Conservation (phyloP, 2,113 vertebrate genomes). For the Saguinus midas region DNA sequence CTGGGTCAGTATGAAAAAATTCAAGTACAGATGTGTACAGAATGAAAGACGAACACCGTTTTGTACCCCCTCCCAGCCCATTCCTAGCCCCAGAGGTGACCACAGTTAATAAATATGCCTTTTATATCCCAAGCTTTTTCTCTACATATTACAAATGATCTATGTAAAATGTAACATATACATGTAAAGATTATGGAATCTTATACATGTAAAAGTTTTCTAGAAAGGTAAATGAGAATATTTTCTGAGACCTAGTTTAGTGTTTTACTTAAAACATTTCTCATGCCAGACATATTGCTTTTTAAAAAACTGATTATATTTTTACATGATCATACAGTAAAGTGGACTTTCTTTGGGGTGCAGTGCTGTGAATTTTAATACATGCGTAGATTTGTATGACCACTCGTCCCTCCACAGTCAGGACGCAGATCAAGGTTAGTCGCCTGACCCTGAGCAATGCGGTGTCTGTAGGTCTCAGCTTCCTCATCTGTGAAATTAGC, state of each 20-base stretch:
- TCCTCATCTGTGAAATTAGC: not conserved
- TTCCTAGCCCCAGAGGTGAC: not conserved
- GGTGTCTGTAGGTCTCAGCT: not conserved
- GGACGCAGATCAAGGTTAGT: no score
- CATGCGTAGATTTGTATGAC: accelerated
- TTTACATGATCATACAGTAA: not conserved
- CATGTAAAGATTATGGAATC: not conserved
- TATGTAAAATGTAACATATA: not conserved
- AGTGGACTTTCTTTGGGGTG: not conserved
- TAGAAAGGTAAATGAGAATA: not conserved
- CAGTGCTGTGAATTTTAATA: not conserved
- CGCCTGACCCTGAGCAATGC: not conserved
- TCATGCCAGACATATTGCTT: not conserved
- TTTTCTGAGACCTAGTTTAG: constrained; percentile 2
- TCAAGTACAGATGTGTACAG: not conserved
- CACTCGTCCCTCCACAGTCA: no score
- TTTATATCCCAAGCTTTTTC: not conserved
- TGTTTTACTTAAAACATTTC: not conserved
- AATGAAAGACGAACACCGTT: not conserved
- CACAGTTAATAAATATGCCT: not conserved
- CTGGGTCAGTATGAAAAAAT: not conserved
- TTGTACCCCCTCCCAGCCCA: not conserved
- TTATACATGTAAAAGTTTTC: not conserved
- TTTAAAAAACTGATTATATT: not conserved
- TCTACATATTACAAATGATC: not conserved